A percentile compares a stretch with the other conserved stretches of the same genome.
These are phyloP conservation scores for Eriosoma lanigerum DNA, from an alignment of 1,140 invertebrate genomes.

Conservation along the genomic window DNA sequence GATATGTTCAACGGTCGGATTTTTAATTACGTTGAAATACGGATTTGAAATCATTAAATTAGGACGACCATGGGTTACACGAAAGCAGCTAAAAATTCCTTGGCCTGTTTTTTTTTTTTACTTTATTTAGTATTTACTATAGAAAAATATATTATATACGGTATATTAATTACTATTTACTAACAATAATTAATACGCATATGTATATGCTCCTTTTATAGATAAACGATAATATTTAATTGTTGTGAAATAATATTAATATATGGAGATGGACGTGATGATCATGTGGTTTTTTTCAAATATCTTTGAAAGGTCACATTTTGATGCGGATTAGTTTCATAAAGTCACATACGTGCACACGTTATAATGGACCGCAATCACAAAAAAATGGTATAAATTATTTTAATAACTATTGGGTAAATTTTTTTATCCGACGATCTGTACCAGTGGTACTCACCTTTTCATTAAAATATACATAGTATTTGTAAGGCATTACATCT, in stretches of 20 bases:
- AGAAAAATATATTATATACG: background rate
- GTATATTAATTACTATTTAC: constrained; percentile 4
- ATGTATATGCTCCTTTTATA: constrained; percentile 4
- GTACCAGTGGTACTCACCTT: no score
- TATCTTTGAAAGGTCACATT: background rate
- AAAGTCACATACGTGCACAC: no score
- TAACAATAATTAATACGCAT: background rate
- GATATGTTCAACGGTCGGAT: background rate
- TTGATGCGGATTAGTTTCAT: no score
- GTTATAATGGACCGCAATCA: no score
- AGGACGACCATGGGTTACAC: background rate
- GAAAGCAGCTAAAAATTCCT: background rate
- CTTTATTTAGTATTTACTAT: background rate
- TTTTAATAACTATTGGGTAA: no score
- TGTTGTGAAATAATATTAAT: background rate
- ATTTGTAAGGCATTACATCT: no score
- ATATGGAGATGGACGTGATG: background rate
- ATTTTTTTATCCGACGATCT: no score
- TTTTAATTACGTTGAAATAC: background rate
- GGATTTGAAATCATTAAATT: no score
- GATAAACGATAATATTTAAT: background rate
- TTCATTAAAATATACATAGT: no score
- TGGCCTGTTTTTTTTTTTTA: background rate
- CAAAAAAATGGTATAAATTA: no score
- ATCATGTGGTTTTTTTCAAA: background rate